Percentiles rank a stretch among this genome's conserved stretches.
Conservation (phyloP, 2,888 invertebrate genomes). For the Muscina levida region DNA sequence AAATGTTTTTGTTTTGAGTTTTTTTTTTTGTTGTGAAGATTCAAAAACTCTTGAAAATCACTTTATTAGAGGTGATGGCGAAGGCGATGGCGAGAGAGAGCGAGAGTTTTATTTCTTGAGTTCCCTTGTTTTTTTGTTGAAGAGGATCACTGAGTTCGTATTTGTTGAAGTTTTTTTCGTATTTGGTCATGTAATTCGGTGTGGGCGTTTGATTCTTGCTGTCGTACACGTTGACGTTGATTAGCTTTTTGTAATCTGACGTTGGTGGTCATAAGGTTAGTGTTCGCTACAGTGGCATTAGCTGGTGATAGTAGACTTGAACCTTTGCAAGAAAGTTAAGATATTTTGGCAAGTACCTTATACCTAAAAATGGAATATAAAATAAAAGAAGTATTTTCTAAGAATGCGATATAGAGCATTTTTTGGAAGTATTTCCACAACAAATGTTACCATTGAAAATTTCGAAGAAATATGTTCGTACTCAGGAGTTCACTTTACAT, state of each 20-base stretch:
- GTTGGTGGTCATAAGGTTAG: neutral
- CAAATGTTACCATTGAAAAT: too few species aligned
- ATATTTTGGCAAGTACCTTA: neutral
- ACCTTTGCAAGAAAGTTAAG: too few species aligned
- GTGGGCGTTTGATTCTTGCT: too few species aligned
- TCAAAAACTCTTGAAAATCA: conserved; percentile 2
- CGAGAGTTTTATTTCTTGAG: too few species aligned
- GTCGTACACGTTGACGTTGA: conserved; percentile 1
- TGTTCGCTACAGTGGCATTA: neutral
- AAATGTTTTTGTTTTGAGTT: neutral
- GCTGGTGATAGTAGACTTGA: too few species aligned
- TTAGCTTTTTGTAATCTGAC: neutral
- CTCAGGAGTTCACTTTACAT: too few species aligned
- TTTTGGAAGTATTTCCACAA: too few species aligned
- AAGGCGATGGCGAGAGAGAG: too few species aligned
- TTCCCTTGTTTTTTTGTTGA: conserved; percentile 2
- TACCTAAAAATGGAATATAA: neutral
- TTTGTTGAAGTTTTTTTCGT: neutral
- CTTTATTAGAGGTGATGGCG: neutral
- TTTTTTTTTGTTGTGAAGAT: neutral
- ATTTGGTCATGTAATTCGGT: too few species aligned
- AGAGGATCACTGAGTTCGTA: too few species aligned
- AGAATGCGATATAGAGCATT: too few species aligned
- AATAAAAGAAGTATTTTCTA: neutral
- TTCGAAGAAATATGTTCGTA: too few species aligned